These are phyloP conservation scores for Mobula birostris DNA, from an alignment of 2,113 vertebrate species.

Conservation along the genomic window DNA sequence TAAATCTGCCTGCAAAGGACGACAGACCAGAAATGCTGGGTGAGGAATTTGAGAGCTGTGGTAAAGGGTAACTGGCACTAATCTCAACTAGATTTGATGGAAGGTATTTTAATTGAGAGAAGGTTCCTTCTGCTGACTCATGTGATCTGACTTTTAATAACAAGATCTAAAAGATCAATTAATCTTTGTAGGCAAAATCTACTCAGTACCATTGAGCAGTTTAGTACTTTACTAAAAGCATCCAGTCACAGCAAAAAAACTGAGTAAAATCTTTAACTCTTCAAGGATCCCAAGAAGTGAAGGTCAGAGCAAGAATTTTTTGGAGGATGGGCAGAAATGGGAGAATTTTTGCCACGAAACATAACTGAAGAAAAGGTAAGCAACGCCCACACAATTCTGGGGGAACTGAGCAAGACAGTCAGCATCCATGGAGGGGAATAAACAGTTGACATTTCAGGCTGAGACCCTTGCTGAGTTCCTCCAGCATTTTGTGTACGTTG, in stretches of 20 bases:
- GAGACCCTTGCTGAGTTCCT: too few species aligned
- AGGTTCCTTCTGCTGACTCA: not conserved
- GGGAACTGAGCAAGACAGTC: too few species aligned
- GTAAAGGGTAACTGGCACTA: not conserved
- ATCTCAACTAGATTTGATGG: not conserved
- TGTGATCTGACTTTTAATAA: not conserved
- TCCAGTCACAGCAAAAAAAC: too few species aligned
- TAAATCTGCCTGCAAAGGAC: conserved; percentile 57
- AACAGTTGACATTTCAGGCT: too few species aligned
- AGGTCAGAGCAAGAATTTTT: not conserved
- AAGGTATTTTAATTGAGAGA: not conserved
- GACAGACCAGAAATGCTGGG: conserved; percentile 55
- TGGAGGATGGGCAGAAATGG: not conserved
- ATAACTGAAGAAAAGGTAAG: not conserved
- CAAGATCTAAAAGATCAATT: not conserved
- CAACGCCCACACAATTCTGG: too few species aligned
- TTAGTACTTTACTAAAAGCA: too few species aligned
- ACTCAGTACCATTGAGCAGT: not conserved
- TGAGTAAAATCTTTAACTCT: too few species aligned
- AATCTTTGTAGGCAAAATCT: not conserved
- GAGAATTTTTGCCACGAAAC: not conserved
- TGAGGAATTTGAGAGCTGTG: conserved; percentile 49
- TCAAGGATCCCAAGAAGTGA: not conserved
- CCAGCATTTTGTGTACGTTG: too few species aligned
- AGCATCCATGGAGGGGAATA: too few species aligned